These are phyloP conservation scores for Apus apus DNA, from an alignment of 2,113 vertebrate species.

Conservation along the genomic window DNA sequence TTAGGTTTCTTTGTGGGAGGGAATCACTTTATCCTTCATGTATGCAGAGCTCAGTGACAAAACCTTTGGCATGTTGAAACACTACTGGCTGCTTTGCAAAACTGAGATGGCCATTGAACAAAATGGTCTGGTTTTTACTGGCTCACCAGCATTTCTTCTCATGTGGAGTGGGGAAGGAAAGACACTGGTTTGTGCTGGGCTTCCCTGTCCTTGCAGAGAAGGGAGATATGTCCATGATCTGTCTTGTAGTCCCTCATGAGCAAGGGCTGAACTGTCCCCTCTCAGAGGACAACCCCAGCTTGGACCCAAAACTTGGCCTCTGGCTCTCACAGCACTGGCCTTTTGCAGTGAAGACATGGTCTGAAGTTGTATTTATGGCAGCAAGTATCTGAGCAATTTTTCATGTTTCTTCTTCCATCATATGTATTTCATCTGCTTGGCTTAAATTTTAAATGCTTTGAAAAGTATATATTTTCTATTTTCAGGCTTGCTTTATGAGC, in stretches of 20 bases:
- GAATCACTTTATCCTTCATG: background rate
- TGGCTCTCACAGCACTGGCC: background rate
- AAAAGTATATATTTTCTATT: background rate
- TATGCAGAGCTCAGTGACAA: background rate
- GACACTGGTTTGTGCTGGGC: background rate
- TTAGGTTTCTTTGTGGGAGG: background rate
- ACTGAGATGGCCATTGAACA: background rate
- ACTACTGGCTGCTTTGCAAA: background rate
- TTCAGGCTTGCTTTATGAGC: background rate
- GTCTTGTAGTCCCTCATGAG: background rate
- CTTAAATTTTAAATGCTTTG: background rate
- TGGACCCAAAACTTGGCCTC: background rate
- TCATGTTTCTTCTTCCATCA: background rate
- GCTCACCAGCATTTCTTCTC: background rate
- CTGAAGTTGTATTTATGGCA: background rate
- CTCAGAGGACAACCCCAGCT: too few species aligned
- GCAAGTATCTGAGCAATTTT: background rate
- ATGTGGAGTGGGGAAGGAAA: accelerated
- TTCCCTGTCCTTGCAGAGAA: background rate
- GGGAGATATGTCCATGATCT: accelerated
- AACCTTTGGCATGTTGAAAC: background rate
- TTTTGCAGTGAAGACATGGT: accelerated
- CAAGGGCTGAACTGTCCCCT: background rate
- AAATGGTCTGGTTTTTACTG: background rate
- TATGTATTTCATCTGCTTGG: background rate